Evolutionary conservation across 2,113 vertebrate genomes (phyloP).

Genomic region (Actenoides hombroni): DNA sequence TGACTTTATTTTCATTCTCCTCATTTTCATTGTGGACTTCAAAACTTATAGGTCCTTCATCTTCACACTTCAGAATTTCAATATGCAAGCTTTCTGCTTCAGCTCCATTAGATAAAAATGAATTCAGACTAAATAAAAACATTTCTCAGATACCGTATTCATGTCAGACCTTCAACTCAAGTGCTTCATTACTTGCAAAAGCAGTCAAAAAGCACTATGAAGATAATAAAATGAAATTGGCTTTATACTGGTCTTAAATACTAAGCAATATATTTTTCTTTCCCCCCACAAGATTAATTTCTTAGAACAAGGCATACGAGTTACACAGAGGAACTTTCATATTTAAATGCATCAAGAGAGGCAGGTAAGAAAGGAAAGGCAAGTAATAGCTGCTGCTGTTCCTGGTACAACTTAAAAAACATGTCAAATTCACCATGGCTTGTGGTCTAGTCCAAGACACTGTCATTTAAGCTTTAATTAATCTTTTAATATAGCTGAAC

Average conservation of each 20-base stretch:
- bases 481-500: neutral
- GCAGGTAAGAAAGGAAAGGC: neutral
- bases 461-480: neutral
- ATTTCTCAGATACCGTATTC: neutral
- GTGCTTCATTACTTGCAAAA: neutral
- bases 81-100: constrained; percentile 4
- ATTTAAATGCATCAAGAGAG: neutral
- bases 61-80: neutral
- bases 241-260: neutral
- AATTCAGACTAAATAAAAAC: constrained; percentile 32
- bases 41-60: neutral
- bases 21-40: neutral
- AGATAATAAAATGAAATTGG: neutral
- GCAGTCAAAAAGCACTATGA: neutral
- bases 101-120: constrained; percentile 4
- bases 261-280: neutral
- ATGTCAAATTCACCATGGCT: neutral
- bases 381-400: neutral
- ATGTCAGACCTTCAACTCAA: neutral
- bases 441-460: neutral
- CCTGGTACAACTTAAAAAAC: neutral
- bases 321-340: neutral
- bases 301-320: neutral
- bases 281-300: neutral
- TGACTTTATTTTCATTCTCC: neutral